Evolutionary conservation across 1,140 invertebrate species (phyloP).

Genomic region (Plutomurus gul): DNA sequence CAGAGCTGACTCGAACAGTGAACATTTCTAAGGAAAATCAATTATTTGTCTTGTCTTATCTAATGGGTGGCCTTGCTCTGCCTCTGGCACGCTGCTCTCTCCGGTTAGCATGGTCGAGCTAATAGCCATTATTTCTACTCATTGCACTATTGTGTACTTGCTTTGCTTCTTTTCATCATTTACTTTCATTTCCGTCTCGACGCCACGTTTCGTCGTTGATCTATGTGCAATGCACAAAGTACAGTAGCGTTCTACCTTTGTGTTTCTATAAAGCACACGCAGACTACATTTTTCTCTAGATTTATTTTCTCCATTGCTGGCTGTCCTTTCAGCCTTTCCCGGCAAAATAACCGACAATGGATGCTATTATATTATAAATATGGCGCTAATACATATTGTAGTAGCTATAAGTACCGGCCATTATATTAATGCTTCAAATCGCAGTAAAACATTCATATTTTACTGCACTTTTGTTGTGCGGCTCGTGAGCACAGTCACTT

Average conservation of each 20-base stretch:
- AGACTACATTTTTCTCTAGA: neutral
- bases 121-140: slow-evolving; percentile 14
- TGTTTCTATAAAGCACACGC: neutral
- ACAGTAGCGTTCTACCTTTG: too few species aligned
- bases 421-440: too few species aligned
- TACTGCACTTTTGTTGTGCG: too few species aligned
- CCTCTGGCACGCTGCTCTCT: neutral
- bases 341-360: neutral
- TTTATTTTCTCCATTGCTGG: slow-evolving; percentile 18
- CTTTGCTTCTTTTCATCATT: slow-evolving; percentile 1
- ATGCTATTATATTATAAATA: too few species aligned
- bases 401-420: too few species aligned
- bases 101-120: neutral
- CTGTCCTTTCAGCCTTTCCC: neutral
- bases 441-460: too few species aligned
- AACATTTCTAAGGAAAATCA: slow-evolving; percentile 4
- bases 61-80: neutral
- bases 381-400: too few species aligned
- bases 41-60: slow-evolving; percentile 20
- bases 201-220: slow-evolving; percentile 1
- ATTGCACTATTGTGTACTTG: neutral
- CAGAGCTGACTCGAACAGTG: neutral
- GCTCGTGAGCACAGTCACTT: too few species aligned
- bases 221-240: slow-evolving; percentile 2
- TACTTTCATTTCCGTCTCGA: slow-evolving; percentile 1